A percentile compares a stretch with the other conserved stretches of the same genome.
Evolutionary conservation across 2,797 vertebrate genomes (phyloP).

Genomic region (Pipistrellus nathusii): DNA sequence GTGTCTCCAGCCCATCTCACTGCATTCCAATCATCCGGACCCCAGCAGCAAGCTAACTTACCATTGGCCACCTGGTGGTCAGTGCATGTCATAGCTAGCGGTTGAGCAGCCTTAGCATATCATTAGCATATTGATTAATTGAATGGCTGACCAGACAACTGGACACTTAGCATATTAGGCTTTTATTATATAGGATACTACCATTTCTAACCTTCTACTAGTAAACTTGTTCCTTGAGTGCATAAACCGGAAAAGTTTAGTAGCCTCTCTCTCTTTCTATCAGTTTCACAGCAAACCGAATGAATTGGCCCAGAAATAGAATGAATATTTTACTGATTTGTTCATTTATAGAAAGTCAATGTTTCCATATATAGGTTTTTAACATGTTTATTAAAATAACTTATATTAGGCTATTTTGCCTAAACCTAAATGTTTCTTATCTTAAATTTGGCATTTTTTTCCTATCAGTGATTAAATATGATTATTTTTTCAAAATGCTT

Average conservation of each 20-base stretch:
- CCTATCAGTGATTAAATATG: neutral
- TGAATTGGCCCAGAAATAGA: neutral
- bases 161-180: too few relatives aligned
- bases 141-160: too few relatives aligned
- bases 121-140: too few relatives aligned
- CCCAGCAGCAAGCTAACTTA: too few relatives aligned
- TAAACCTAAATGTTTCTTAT: neutral
- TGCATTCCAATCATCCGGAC: too few relatives aligned
- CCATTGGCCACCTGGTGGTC: too few relatives aligned
- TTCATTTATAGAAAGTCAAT: neutral
- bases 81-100: too few relatives aligned
- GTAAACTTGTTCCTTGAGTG: neutral
- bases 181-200: neutral
- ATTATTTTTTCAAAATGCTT: neutral
- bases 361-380: neutral
- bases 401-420: neutral
- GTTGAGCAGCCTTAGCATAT: too few relatives aligned
- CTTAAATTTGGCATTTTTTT: neutral
- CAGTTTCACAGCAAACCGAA: neutral
- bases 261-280: neutral
- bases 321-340: neutral
- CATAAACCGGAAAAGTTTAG: neutral
- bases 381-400: slow-evolving; percentile 14
- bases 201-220: neutral
- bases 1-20: too few relatives aligned